These are phyloP conservation scores for Australoheros scitulus DNA, from an alignment of 2,113 vertebrate genomes.

Conservation along the genomic window DNA sequence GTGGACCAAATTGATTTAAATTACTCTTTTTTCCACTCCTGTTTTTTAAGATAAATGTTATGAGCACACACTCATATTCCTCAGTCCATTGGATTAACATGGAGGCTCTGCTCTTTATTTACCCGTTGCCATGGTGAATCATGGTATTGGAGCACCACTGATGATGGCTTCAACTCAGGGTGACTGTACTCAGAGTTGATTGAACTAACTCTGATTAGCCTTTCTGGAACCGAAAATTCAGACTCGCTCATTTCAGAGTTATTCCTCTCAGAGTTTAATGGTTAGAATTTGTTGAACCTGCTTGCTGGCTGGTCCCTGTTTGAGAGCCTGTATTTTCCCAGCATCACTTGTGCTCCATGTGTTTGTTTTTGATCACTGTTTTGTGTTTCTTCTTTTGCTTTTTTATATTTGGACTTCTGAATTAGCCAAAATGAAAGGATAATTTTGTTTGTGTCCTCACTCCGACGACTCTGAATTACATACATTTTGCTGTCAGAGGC, in stretches of 20 bases:
- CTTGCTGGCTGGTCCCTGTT: background rate
- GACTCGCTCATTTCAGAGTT: rapidly evolving
- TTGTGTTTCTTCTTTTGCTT: background rate
- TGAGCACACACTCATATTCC: background rate
- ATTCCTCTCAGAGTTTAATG: background rate
- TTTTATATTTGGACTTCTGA: background rate
- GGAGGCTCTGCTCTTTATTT: background rate
- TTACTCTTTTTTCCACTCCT: background rate
- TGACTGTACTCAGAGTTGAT: background rate
- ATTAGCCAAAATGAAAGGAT: background rate
- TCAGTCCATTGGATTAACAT: background rate
- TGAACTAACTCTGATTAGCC: background rate
- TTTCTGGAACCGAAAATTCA: background rate
- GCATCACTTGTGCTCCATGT: background rate
- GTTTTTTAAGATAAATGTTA: background rate
- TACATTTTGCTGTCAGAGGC: no score
- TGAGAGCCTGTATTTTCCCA: background rate
- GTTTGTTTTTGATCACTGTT: background rate
- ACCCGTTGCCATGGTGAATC: background rate
- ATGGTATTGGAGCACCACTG: background rate
- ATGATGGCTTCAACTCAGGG: background rate
- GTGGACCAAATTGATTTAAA: background rate
- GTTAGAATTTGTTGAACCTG: background rate
- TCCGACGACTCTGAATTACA: no score
- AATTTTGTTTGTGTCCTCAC: no score